Conservation (phyloP, 2,888 invertebrate genomes). For the Gryllus longicercus region DNA sequence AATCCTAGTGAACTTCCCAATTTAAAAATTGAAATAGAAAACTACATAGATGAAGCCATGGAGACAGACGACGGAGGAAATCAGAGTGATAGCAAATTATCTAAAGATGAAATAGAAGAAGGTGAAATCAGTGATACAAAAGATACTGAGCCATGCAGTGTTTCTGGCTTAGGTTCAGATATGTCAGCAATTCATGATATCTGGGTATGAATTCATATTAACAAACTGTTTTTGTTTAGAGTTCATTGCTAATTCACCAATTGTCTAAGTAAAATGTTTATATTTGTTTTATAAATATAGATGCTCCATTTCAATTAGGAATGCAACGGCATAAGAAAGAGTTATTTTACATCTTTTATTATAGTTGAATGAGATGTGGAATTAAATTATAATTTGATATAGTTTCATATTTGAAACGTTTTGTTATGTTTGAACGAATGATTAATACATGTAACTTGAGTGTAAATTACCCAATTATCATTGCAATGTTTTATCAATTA, state of each 20-base stretch:
- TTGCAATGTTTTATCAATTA: background rate
- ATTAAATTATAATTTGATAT: too few relatives aligned
- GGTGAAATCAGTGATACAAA: conserved; percentile 47
- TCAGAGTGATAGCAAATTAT: conserved; percentile 25
- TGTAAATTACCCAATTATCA: too few relatives aligned
- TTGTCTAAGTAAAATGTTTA: too few relatives aligned
- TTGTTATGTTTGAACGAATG: too few relatives aligned
- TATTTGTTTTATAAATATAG: too few relatives aligned
- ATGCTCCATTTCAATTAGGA: too few relatives aligned
- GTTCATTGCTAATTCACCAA: background rate
- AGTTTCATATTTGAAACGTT: too few relatives aligned
- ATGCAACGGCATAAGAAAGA: too few relatives aligned
- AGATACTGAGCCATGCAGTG: conserved; percentile 24
- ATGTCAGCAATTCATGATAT: conserved; percentile 17
- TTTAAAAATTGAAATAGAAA: conserved; percentile 50
- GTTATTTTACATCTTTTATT: too few relatives aligned
- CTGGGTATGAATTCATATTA: background rate
- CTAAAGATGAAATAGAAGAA: conserved; percentile 45
- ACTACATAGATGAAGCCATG: conserved; percentile 50
- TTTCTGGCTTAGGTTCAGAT: background rate
- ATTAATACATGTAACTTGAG: too few relatives aligned
- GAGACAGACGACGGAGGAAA: conserved; percentile 47
- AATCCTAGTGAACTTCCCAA: conserved; percentile 20
- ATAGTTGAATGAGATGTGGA: too few relatives aligned
- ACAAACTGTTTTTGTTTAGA: background rate